Conservation (phyloP, 2,797 vertebrate genomes). For the Aeoliscus strigatus region DNA sequence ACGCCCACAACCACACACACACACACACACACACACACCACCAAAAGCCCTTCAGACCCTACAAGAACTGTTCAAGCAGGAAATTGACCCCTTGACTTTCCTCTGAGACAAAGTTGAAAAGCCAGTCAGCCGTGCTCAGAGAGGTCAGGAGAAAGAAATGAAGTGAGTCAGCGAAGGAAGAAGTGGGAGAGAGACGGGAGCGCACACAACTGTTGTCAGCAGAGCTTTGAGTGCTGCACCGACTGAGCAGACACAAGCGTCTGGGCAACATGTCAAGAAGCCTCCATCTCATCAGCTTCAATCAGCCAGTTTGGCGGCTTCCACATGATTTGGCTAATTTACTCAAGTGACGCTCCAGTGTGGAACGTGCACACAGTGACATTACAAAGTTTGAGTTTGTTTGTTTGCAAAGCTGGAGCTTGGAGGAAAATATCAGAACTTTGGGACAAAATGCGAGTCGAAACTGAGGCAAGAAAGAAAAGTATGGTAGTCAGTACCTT, state of each 20-base stretch:
- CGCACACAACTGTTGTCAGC: neutral
- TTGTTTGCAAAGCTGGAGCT: neutral
- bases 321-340: constrained; percentile 3
- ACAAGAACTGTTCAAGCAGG: constrained; percentile 59
- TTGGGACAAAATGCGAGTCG: no score
- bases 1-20: no score
- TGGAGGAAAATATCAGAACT: no score
- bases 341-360: constrained; percentile 6
- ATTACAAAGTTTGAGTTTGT: constrained; percentile 3
- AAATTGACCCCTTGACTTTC: constrained; percentile 71
- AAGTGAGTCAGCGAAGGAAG: constrained; percentile 2
- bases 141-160: constrained; percentile 30
- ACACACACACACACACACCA: no score
- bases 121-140: constrained; percentile 31
- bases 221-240: constrained; percentile 1
- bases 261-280: constrained; percentile 8
- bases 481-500: no score
- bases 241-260: constrained; percentile 17
- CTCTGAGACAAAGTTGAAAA: constrained; percentile 51
- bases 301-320: constrained; percentile 7
- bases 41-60: constrained; percentile 60
- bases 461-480: no score
- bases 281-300: constrained; percentile 12
- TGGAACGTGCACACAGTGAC: neutral
- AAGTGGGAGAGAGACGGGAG: constrained; percentile 14